These are phyloP conservation scores for Thecocarcelia acutangulata DNA, from an alignment of 2,888 invertebrate species.

Conservation along the genomic window DNA sequence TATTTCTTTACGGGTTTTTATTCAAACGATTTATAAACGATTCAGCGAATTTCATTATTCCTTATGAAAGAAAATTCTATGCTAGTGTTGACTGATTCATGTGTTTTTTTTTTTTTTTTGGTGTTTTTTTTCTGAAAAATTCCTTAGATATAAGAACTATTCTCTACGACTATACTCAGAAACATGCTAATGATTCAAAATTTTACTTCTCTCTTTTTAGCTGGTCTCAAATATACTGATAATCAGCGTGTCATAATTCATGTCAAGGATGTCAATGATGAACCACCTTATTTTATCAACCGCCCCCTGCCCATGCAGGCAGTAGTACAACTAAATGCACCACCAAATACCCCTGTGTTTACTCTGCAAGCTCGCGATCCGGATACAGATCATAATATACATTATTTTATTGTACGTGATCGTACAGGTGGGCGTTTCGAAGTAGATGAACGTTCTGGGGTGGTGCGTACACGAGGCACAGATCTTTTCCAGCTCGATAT, in stretches of 20 bases:
- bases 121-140: too few relatives aligned
- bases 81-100: too few relatives aligned
- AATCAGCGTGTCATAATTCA: constrained; percentile 97
- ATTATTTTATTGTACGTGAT: constrained; percentile 97
- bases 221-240: constrained; percentile 88
- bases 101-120: too few relatives aligned
- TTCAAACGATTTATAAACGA: too few relatives aligned
- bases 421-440: constrained; percentile 90
- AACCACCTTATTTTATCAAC: constrained; percentile 97
- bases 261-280: constrained; percentile 98
- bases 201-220: constrained; percentile 71
- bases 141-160: too few relatives aligned
- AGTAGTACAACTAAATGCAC: constrained; percentile 96
- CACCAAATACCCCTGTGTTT: constrained; percentile 97
- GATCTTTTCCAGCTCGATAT: constrained; percentile 96
- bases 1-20: too few relatives aligned
- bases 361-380: constrained; percentile 98
- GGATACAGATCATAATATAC: constrained; percentile 97
- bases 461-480: constrained; percentile 94
- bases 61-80: too few relatives aligned
- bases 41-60: too few relatives aligned
- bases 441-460: constrained; percentile 95
- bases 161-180: too few relatives aligned
- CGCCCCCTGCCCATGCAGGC: constrained; percentile 98
- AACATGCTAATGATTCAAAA: not conserved